Base-by-base conservation (phyloP, 1,140 invertebrate species). In the Drosophila rufa region DNA sequence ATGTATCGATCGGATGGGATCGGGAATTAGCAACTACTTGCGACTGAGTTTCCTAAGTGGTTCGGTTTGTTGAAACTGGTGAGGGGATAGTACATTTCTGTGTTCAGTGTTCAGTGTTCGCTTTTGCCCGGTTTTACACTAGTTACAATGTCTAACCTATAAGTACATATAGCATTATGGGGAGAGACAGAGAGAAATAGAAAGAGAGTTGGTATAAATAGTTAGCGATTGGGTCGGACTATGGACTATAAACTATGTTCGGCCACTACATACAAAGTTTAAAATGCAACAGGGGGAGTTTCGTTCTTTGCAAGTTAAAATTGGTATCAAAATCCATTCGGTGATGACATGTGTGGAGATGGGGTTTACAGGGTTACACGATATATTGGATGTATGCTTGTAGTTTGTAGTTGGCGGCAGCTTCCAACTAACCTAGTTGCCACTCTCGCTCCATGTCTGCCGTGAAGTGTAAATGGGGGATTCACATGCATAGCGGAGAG, bases 131-230 rank as follows among this genome's bases (percentile, higher is more conserved):
- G 68, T 71, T 71, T 22, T 22, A 79, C 79, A 81, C 79, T 91
- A 84, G 82, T 79, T 89, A 91, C 74, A 87, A 79, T 91, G 71
- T 85, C 82, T 92, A 92, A 92, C 90, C 90, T 92, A 92, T 76
- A 92, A 83, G 65, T 89, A 77, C 59, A 80, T 25, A 25, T 82
- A 86, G 80, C 80, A 82, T 92, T 75, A 77, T 53, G 48, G 64
- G 68, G 64, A 84, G 75, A 90, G 79, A 91, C 80, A 86, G 79
- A 91, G 84, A 86, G 79, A 85, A 91, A 80, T 80, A 86, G 82
- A 86, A 91, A 85, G 70, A 80, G 74, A 89, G 78, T 90, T 82
- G 65, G 57, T 66, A 62, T 83, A 61, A 90, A 84, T 74, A 68
- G 89, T 90, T 91, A 91, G 79, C 79, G 42, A 73, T 87, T 48